A percentile compares a stretch with the other conserved stretches of the same genome.
Conservation (phyloP, 2,888 invertebrate genomes). For the Trachelus troglodyta region DNA sequence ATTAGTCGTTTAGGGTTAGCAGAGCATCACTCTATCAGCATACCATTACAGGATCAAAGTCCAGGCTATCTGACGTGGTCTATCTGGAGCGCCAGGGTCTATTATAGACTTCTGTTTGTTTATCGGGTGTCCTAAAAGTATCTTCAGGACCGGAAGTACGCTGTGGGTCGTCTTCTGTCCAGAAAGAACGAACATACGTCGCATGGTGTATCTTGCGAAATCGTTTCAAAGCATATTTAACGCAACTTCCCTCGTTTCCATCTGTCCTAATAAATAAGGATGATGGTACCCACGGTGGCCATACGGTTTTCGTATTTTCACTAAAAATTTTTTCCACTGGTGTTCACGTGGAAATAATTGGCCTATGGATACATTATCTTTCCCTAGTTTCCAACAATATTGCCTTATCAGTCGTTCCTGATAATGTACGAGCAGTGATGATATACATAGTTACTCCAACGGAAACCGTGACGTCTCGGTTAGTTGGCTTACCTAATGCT, state of each 20-base stretch:
- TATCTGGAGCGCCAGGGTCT: constrained; percentile 30
- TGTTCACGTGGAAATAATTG: background rate
- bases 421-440: background rate
- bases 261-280: background rate
- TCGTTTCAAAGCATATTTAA: background rate
- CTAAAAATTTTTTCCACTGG: background rate
- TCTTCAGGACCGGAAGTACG: constrained; percentile 5
- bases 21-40: constrained; percentile 53
- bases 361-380: background rate
- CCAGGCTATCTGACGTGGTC: constrained; percentile 13
- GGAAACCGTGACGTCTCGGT: constrained; percentile 43
- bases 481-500: constrained; percentile 47
- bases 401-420: background rate
- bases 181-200: background rate
- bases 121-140: constrained; percentile 44
- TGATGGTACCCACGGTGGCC: background rate
- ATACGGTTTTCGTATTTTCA: background rate
- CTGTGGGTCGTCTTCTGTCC: background rate
- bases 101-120: constrained; percentile 36
- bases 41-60: constrained; percentile 49
- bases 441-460: constrained; percentile 17
- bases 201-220: background rate
- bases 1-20: constrained; percentile 36
- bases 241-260: background rate
- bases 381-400: background rate